Percentiles rank a stretch among this genome's conserved stretches.
Conservation (phyloP, 2,888 invertebrate species). For the Tridacna crocea region DNA sequence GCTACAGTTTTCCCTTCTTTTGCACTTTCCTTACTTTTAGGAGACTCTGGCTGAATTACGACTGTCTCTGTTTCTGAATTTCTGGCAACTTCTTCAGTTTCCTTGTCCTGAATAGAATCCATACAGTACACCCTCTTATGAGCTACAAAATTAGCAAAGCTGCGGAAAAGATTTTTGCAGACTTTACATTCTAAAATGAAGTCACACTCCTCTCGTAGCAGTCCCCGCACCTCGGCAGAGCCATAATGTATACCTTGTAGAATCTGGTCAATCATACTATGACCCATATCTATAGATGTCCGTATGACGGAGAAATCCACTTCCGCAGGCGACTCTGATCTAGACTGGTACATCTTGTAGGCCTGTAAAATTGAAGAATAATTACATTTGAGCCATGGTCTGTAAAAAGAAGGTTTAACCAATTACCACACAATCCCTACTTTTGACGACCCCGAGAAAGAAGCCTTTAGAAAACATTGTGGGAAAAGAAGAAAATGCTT, state of each 20-base stretch:
- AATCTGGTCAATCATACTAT: conserved; percentile 85
- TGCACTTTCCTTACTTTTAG: conserved; percentile 31
- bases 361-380: conserved; percentile 1
- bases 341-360: background rate
- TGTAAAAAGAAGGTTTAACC: background rate
- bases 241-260: conserved; percentile 90
- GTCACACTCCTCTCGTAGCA: conserved; percentile 93
- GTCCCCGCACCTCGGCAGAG: conserved; percentile 89
- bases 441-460: too few relatives aligned
- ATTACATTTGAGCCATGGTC: background rate
- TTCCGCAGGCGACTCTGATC: conserved; percentile 37
- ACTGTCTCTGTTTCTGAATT: conserved; percentile 65
- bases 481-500: too few relatives aligned
- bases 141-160: conserved; percentile 93
- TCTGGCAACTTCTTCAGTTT: conserved; percentile 36
- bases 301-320: conserved; percentile 77
- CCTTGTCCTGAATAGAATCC: conserved; percentile 62
- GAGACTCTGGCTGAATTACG: conserved; percentile 72
- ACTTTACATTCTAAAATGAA: conserved; percentile 95
- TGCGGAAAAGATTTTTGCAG: conserved; percentile 93
- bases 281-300: conserved; percentile 72
- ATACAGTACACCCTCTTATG: conserved; percentile 94
- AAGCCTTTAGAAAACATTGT: background rate
- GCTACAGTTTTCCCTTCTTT: background rate
- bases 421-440: too few relatives aligned